Evolutionary conservation across 2,888 invertebrate genomes (phyloP).

Genomic region (Tetheella fluctuosa): DNA sequence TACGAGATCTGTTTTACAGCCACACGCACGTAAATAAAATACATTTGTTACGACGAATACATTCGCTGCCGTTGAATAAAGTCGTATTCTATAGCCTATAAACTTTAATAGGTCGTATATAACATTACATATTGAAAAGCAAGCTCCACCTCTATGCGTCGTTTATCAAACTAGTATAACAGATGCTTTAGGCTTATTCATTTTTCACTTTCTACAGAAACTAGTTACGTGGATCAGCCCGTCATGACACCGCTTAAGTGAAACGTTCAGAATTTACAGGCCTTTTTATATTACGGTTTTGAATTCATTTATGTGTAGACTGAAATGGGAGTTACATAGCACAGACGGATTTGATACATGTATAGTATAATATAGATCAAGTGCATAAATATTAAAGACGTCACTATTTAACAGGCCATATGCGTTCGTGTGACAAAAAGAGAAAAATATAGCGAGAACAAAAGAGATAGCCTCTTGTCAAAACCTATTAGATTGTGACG

Average conservation of each 20-base stretch:
- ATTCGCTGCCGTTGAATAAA: slow-evolving; percentile 10
- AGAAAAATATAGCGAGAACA: too few species aligned
- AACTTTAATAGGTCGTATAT: slow-evolving; percentile 27
- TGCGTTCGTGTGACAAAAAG: too few species aligned
- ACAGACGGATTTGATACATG: background rate
- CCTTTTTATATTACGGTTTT: background rate
- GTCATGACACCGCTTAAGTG: slow-evolving; percentile 1
- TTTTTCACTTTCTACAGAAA: slow-evolving; percentile 42
- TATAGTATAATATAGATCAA: too few species aligned
- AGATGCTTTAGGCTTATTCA: slow-evolving; percentile 35
- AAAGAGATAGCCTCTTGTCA: too few species aligned
- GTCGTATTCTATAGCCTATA: slow-evolving; percentile 21
- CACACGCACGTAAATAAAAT: slow-evolving; percentile 16
- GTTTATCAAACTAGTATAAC: slow-evolving; percentile 45
- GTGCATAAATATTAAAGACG: too few species aligned
- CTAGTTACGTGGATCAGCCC: slow-evolving; percentile 25
- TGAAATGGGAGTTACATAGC: too few species aligned
- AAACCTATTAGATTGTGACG: too few species aligned
- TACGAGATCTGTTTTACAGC: slow-evolving; percentile 18
- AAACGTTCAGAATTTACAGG: slow-evolving; percentile 4
- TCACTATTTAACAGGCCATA: too few species aligned
- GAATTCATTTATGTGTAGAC: background rate
- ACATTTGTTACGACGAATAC: slow-evolving; percentile 13
- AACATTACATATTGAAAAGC: slow-evolving; percentile 35
- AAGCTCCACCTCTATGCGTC: slow-evolving; percentile 27